Conservation (phyloP, 2,888 invertebrate species). For the Teleiodes luculella region DNA sequence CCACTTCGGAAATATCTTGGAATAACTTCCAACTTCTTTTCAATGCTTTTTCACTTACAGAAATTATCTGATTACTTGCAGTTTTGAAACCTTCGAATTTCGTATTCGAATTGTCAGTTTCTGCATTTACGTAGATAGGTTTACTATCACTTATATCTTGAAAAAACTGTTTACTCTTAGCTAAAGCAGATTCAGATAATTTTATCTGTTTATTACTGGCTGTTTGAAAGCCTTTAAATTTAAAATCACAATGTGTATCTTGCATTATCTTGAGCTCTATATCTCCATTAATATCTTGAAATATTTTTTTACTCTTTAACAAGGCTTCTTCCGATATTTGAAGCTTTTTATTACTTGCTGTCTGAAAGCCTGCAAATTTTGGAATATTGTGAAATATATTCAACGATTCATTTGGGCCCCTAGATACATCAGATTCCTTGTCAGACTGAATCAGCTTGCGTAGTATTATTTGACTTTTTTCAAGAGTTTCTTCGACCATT, state of each 20-base stretch:
- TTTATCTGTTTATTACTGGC: conserved; percentile 43
- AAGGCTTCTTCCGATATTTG: too few relatives aligned
- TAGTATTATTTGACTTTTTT: neutral
- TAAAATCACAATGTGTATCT: neutral
- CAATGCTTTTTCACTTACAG: conserved; percentile 35
- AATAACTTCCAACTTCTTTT: conserved; percentile 42
- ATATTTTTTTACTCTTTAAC: too few relatives aligned
- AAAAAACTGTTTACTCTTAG: conserved; percentile 32
- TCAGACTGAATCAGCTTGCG: neutral
- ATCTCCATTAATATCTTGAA: neutral
- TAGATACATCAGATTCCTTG: neutral
- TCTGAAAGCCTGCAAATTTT: neutral
- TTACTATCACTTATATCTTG: conserved; percentile 15
- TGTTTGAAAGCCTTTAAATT: conserved; percentile 42
- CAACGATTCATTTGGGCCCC: too few relatives aligned
- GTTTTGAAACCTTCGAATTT: conserved; percentile 30
- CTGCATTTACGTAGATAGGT: neutral
- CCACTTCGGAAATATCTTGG: conserved; percentile 32
- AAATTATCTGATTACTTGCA: conserved; percentile 36
- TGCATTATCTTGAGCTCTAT: neutral
- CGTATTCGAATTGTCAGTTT: neutral
- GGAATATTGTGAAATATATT: too few relatives aligned
- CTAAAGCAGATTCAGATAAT: conserved; percentile 34
- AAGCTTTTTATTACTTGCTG: neutral
- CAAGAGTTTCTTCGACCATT: neutral